phyloP scores from a whole-genome alignment of 2,888 invertebrate genomes.

The Cremastobaeus sp. region DNA sequence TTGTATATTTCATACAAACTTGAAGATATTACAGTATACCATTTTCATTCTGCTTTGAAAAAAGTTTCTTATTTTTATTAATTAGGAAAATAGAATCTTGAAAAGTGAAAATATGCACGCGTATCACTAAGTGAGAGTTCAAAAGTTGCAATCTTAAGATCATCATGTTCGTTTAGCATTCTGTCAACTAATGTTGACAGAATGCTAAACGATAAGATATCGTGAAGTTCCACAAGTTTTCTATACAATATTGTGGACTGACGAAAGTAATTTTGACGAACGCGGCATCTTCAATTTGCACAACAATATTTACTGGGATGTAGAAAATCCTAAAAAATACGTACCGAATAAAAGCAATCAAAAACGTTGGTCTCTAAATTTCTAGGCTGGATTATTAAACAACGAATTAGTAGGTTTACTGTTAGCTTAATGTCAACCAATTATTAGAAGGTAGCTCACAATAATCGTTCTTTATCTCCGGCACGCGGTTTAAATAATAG shows the following conservation, averaged over 20 bases:
- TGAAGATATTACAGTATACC: no score
- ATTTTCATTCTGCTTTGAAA: no score
- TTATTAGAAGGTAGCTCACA: no score
- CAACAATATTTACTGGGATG: neutral
- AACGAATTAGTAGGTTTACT: neutral
- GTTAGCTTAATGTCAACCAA: no score
- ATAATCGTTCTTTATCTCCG: no score
- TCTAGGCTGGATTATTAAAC: neutral
- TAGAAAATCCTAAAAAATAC: neutral
- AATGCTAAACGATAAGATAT: neutral
- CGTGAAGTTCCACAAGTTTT: neutral
- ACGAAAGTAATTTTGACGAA: conserved; percentile 10
- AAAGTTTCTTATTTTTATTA: no score
- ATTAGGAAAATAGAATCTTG: no score
- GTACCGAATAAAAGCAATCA: neutral
- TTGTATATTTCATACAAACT: no score
- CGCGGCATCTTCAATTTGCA: conserved; percentile 1
- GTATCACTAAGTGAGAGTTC: no score
- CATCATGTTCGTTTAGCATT: neutral
- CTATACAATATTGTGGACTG: neutral
- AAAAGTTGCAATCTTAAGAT: no score
- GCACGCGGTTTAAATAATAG: no score
- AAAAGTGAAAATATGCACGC: no score
- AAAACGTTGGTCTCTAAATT: neutral
- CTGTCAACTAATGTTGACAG: neutral